Evolutionary conservation across 2,797 vertebrate genomes (phyloP), one percentile per base, ranked within the genome.

Genomic region (Rhynchotus rufescens): DNA sequence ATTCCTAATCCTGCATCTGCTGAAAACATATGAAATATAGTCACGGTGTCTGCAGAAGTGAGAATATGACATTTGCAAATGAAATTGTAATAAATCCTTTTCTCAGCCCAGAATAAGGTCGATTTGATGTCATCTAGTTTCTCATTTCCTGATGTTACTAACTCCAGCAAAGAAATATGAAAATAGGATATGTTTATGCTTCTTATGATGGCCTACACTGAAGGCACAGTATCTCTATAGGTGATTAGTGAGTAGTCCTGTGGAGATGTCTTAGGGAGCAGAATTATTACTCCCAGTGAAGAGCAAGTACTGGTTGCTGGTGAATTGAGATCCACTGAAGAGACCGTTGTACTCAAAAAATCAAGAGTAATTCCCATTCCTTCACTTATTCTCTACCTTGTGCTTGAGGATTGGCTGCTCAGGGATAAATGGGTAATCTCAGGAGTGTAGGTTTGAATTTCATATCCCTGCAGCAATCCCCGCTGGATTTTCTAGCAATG

Each of bases 161-260:
- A 69, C 1, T 0, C 4, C 6, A 77, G 15, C 3, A 28, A 0
- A 47, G 47, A 16, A 45, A 23, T 5, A 22, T 45, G 16, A 49
- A 60, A 60, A 3, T 3, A 51, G 11, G 59, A 26, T 22, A 69
- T 3, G 3, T 64, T 11, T 80, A 45, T 83, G 22, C 12, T 22
- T 4, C 6, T 56, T 77, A 14, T 83, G 42, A 7, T 86, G 66
- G 15, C 67, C 47, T 62, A 68, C 61, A 66, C 49, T 72, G 54
- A 89, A 87, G 77, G 17, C 42, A 56, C 49, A 71, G 25, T 30
- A 9, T 47, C 4, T 6, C 45, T 61, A 26, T 21, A 28, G 0
- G 0, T 32, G 26, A n/a, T 12, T 69, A 21, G 36, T 6, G 84
- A 86, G 45, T 11, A 23, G 13, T n/a, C 4, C 47, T 22, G 2